phyloP scores from a whole-genome alignment of 2,113 vertebrate species.

The Vombatus ursinus region DNA sequence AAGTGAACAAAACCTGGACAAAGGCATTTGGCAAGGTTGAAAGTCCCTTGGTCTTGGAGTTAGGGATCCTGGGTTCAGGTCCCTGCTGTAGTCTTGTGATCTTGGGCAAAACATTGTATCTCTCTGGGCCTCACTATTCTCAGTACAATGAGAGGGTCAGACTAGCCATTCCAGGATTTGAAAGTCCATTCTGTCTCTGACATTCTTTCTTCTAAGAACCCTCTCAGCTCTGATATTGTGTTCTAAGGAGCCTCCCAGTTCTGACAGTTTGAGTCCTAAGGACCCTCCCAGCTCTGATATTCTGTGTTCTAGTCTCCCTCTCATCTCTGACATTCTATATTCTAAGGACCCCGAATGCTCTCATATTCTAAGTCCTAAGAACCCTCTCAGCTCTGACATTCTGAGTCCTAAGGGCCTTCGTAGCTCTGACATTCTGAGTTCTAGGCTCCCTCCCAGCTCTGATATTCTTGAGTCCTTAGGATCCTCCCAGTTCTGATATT shows the following conservation, averaged over 20 bases:
- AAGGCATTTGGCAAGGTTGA: background rate
- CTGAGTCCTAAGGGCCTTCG: no score
- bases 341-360: background rate
- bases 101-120: background rate
- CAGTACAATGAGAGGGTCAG: background rate
- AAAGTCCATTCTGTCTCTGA: background rate
- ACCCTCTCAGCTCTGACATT: no score
- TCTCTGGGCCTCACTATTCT: background rate
- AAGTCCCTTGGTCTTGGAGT: background rate
- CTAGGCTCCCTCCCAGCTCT: no score
- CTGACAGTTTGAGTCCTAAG: background rate
- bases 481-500: background rate
- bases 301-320: background rate
- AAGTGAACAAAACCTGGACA: background rate
- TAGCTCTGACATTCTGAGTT: no score
- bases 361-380: background rate
- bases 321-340: background rate
- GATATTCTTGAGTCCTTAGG: background rate
- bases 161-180: background rate
- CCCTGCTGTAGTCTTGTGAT: background rate
- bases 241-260: background rate
- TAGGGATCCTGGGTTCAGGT: background rate
- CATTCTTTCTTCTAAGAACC: background rate
- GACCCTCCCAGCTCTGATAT: background rate
- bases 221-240: background rate